Conservation (phyloP, 2,113 vertebrate species). For the Baryphthengus martii region DNA sequence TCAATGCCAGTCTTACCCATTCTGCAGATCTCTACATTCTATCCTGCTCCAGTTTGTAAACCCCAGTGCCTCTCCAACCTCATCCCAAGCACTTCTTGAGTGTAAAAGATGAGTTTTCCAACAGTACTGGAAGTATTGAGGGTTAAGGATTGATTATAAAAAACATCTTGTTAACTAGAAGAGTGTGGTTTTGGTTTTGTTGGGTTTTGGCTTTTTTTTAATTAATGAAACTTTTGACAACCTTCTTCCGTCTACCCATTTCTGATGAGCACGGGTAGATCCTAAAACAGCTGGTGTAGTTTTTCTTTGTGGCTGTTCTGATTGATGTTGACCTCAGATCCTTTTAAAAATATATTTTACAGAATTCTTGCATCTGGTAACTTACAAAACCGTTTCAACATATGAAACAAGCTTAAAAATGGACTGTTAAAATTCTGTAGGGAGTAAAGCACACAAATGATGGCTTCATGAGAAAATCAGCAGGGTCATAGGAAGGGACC, state of each 20-base stretch:
- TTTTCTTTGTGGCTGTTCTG: not conserved
- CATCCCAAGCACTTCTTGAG: not conserved
- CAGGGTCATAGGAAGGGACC: not conserved
- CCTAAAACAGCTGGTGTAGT: not conserved
- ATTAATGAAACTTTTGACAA: not conserved
- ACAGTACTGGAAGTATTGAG: not conserved
- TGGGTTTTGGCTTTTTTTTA: not conserved
- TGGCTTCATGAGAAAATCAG: not conserved
- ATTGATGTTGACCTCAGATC: not conserved
- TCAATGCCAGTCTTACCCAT: not conserved
- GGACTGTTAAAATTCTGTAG: not conserved
- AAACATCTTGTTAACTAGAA: not conserved
- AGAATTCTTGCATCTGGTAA: not conserved
- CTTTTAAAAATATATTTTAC: not conserved
- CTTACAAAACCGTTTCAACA: not conserved
- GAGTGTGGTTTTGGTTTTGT: not conserved
- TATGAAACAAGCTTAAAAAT: not conserved
- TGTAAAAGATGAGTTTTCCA: not conserved
- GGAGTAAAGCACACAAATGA: not conserved
- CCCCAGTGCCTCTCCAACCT: not conserved
- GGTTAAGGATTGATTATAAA: not conserved
- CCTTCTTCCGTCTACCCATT: not conserved
- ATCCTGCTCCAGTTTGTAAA: not conserved
- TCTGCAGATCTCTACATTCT: not conserved
- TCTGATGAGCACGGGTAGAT: not conserved